phyloP scores from a whole-genome alignment of 2,888 invertebrate genomes.

The Acheta domesticus region DNA sequence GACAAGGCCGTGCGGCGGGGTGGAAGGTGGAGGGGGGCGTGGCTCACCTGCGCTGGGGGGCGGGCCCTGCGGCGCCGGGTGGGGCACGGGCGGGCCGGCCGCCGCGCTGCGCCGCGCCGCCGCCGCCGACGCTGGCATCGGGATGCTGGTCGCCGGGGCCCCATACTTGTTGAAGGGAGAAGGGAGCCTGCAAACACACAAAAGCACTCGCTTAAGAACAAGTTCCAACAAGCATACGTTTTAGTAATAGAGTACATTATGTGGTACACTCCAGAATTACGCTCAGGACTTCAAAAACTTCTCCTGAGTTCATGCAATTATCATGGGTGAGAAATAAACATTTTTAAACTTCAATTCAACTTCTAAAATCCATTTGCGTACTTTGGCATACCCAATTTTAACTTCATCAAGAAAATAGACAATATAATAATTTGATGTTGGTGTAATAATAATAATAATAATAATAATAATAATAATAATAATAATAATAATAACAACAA shows the following conservation, averaged over 20 bases:
- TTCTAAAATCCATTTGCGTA: fast-evolving
- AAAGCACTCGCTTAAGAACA: not conserved
- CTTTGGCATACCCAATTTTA: too few species aligned
- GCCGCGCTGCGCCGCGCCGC: not conserved
- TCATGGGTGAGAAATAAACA: too few species aligned
- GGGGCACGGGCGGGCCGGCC: not conserved
- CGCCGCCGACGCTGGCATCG: conserved; percentile 70
- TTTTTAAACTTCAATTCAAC: too few species aligned
- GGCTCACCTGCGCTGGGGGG: conserved; percentile 5
- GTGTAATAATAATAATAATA: too few species aligned
- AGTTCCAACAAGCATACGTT: not conserved
- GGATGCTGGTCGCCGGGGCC: conserved; percentile 65
- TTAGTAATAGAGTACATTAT: not conserved
- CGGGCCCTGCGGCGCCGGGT: not conserved
- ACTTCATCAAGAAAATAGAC: too few species aligned
- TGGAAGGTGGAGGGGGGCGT: not conserved
- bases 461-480: too few species aligned
- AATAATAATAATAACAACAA: too few species aligned
- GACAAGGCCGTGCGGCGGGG: too few species aligned
- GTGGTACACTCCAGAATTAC: too few species aligned
- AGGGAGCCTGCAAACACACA: conserved; percentile 38
- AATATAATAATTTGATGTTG: too few species aligned
- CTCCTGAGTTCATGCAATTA: too few species aligned
- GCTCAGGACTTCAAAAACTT: too few species aligned
- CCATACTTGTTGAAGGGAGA: conserved; percentile 36